Evolutionary conservation across 2,797 vertebrate genomes (phyloP).

Genomic region (Cygnus olor): DNA sequence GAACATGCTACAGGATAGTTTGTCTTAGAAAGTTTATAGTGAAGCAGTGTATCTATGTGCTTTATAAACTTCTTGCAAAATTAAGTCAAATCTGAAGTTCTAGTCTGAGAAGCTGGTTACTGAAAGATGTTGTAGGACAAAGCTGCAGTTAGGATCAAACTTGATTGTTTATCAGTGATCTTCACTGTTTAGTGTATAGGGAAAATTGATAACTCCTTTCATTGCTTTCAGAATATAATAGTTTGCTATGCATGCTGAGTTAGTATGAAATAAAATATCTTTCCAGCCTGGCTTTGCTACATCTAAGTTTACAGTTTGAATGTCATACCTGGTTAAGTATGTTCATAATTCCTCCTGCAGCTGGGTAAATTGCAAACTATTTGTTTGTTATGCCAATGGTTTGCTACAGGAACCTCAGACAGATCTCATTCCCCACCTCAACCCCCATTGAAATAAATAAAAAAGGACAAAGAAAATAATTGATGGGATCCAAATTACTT

Average conservation of each 20-base stretch:
- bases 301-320: background rate
- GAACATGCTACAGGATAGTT: background rate
- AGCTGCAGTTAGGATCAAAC: background rate
- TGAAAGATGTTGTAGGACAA: background rate
- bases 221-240: background rate
- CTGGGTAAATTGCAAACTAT: background rate
- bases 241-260: background rate
- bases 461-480: background rate
- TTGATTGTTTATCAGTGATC: background rate
- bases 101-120: background rate
- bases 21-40: background rate
- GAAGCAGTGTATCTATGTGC: background rate
- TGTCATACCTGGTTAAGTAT: background rate
- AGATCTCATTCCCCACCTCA: background rate
- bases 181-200: background rate
- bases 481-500: background rate
- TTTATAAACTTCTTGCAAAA: background rate
- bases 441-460: background rate
- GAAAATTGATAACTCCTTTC: background rate
- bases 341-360: background rate
- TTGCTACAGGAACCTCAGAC: background rate
- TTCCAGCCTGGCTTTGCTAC: background rate
- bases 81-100: background rate
- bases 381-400: background rate
- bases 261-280: background rate